These are phyloP conservation scores for Puntigrus tetrazona DNA, from an alignment of 2,113 vertebrate genomes.

Conservation along the genomic window DNA sequence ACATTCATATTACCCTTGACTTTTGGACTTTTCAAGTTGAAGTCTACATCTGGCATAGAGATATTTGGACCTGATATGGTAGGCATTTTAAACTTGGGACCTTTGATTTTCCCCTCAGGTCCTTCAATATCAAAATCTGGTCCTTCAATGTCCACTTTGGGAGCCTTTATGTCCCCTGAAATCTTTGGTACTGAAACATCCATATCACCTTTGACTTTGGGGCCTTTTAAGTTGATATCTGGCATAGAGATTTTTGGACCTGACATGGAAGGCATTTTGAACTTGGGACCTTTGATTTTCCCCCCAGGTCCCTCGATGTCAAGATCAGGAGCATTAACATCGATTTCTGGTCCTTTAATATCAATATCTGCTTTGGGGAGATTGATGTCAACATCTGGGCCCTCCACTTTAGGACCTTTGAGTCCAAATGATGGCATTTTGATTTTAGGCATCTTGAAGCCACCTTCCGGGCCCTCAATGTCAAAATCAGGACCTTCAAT, in stretches of 20 bases:
- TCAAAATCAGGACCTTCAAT: not conserved
- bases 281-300: not conserved
- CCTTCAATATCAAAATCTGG: not conserved
- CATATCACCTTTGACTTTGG: constrained; percentile 19
- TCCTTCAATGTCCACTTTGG: constrained; percentile 36
- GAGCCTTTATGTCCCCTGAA: constrained; percentile 46
- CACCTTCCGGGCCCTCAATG: not conserved
- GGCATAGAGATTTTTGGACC: not conserved
- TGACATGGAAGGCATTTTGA: not conserved
- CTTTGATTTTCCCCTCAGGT: not conserved
- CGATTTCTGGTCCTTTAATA: not conserved
- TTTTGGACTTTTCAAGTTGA: not conserved
- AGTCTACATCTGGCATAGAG: not conserved
- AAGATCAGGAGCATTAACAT: not conserved
- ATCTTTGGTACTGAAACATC: constrained; percentile 35
- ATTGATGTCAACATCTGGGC: not conserved
- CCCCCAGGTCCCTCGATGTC: not conserved
- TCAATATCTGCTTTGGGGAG: not conserved
- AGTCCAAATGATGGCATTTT: constrained; percentile 12
- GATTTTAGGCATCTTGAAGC: not conserved
- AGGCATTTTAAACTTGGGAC: not conserved
- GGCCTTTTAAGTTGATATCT: constrained; percentile 18
- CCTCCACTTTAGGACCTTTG: not conserved
- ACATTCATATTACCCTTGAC: not conserved
- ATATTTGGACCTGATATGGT: not conserved